Evolutionary conservation across 2,113 vertebrate species (phyloP).

Genomic region (Tricholaema leucomelas): DNA sequence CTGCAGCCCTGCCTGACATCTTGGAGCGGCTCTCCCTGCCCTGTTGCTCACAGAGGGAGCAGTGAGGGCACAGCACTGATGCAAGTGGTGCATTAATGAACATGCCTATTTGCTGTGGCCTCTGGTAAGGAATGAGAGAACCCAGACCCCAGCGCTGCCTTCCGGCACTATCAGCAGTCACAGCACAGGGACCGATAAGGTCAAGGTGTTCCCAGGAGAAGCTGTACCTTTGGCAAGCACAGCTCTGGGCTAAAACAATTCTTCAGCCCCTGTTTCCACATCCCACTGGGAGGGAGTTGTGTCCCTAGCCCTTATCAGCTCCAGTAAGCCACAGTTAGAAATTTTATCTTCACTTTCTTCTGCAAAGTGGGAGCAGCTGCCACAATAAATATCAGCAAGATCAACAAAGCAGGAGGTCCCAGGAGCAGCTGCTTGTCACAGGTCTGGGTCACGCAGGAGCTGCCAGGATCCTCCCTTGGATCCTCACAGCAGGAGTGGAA

Average conservation of each 20-base stretch:
- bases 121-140: neutral
- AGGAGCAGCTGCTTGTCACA: neutral
- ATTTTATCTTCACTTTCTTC: constrained; percentile 33
- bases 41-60: neutral
- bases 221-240: neutral
- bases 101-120: neutral
- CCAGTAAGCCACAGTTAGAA: neutral
- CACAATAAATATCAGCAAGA: constrained; percentile 20
- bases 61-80: fast-evolving
- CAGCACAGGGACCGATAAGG: neutral
- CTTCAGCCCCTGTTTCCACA: neutral
- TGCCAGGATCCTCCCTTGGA: neutral
- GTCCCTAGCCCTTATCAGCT: neutral
- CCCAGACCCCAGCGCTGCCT: neutral
- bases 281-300: neutral
- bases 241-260: neutral
- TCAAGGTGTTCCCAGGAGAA: constrained; percentile 33
- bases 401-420: neutral
- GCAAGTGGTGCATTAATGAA: fast-evolving
- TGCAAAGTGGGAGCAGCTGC: neutral
- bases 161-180: neutral
- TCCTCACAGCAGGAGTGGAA: neutral
- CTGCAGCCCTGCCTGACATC: neutral
- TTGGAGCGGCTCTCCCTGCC: neutral
- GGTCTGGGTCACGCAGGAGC: neutral